Conservation (phyloP, 2,113 vertebrate genomes). For the Dicaeum eximium region DNA sequence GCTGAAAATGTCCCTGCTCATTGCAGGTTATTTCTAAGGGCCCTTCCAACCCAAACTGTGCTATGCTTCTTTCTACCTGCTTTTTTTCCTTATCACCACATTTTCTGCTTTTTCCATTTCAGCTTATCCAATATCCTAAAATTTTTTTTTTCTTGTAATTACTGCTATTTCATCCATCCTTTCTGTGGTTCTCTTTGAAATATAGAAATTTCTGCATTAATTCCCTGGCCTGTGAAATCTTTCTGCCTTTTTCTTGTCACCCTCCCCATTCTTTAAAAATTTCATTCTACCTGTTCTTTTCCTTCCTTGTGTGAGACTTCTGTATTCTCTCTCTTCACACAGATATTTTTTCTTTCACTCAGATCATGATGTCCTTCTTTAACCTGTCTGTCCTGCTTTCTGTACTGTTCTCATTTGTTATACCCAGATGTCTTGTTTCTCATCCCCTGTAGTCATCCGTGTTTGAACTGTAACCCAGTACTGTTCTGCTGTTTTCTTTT, state of each 20-base stretch:
- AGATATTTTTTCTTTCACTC: neutral
- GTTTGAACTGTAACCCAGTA: neutral
- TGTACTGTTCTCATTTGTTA: neutral
- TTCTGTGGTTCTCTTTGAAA: neutral
- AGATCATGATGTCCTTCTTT: neutral
- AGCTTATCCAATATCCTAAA: neutral
- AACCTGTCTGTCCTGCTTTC: neutral
- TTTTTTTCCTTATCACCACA: neutral
- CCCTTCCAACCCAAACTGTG: neutral
- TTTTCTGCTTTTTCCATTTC: neutral
- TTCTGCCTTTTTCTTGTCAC: neutral
- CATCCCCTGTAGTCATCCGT: rapidly evolving
- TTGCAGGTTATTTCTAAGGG: neutral
- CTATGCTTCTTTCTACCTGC: neutral
- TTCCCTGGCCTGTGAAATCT: neutral
- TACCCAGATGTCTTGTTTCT: neutral
- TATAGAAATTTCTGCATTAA: neutral
- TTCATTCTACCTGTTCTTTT: neutral
- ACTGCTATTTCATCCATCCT: neutral
- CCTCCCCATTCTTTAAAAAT: neutral
- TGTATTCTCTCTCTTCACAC: neutral
- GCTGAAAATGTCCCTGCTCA: neutral
- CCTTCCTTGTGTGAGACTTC: neutral
- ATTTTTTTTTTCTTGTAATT: neutral
- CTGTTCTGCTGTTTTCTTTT: neutral